Percentiles rank a stretch among this genome's conserved stretches.
Conservation (phyloP, 2,113 vertebrate genomes). For the Rhinogobius similis region DNA sequence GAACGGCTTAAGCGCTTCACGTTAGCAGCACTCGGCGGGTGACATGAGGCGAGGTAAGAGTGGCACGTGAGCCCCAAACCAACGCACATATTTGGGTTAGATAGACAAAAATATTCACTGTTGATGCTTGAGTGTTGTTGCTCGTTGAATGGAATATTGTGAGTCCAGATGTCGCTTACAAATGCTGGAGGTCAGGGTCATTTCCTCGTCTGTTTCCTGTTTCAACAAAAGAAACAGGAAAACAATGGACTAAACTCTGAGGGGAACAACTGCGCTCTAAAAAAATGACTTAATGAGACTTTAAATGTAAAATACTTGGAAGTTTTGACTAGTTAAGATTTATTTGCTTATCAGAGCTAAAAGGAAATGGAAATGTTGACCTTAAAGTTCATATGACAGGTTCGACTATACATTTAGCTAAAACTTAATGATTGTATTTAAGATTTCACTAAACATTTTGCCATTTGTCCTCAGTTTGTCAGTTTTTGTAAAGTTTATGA, state of each 20-base stretch:
- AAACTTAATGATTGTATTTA: too few relatives aligned
- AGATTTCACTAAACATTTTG: too few relatives aligned
- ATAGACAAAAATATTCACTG: background rate
- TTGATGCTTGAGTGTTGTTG: slow-evolving; percentile 5
- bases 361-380: too few relatives aligned
- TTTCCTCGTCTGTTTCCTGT: slow-evolving; percentile 72
- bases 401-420: too few relatives aligned
- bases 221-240: slow-evolving; percentile 50
- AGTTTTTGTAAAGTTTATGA: too few relatives aligned
- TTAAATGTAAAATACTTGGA: too few relatives aligned
- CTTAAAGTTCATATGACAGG: too few relatives aligned
- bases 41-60: background rate
- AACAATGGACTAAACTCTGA: slow-evolving; percentile 28
- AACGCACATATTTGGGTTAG: background rate
- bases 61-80: background rate
- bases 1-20: slow-evolving; percentile 43
- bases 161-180: slow-evolving; percentile 45
- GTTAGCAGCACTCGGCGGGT: slow-evolving; percentile 1
- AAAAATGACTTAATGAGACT: too few relatives aligned
- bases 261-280: slow-evolving; percentile 23
- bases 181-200: slow-evolving; percentile 34
- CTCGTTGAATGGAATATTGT: slow-evolving; percentile 11
- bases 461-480: too few relatives aligned
- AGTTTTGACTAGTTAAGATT: too few relatives aligned
- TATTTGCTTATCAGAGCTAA: too few relatives aligned